phyloP scores from a whole-genome alignment of 2,797 vertebrate species.

The Helostoma temminkii region DNA sequence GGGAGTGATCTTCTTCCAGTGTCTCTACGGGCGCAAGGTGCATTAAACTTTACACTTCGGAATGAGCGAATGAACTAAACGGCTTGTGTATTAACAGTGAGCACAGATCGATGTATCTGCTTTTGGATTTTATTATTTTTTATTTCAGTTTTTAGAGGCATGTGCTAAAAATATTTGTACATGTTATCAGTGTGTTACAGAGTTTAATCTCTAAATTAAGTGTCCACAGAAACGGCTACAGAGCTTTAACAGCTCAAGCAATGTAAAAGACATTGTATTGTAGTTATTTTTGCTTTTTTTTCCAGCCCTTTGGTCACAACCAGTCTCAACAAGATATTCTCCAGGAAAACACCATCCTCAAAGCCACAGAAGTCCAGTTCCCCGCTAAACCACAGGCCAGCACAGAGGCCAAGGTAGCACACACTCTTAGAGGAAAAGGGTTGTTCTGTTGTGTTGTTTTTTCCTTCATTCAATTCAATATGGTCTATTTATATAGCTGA shows the following conservation, averaged over 20 bases:
- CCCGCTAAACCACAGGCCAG: conserved; percentile 98
- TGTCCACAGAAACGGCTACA: background rate
- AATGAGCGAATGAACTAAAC: no score
- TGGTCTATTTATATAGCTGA: no score
- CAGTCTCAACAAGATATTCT: conserved; percentile 99
- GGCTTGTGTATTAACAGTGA: background rate
- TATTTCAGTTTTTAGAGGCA: background rate
- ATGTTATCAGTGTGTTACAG: background rate
- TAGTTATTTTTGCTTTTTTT: conserved; percentile 17
- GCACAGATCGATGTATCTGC: background rate
- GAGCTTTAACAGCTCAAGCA: no score
- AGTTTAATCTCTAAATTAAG: background rate
- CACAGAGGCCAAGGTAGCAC: conserved; percentile 97
- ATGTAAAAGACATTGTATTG: no score
- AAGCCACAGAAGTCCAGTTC: conserved; percentile 99
- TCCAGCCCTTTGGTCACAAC: conserved; percentile 98
- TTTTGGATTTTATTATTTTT: background rate
- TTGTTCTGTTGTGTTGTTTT: background rate
- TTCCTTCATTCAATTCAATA: no score
- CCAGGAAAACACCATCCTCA: conserved; percentile 99
- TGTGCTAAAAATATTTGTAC: background rate
- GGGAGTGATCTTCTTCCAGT: conserved; percentile 99
- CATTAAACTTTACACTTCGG: background rate
- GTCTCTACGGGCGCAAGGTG: conserved; percentile 99
- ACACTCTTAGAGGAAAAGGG: background rate